Percentiles rank a stretch among this genome's conserved stretches.
phyloP scores from a whole-genome alignment of 2,888 invertebrate genomes.

The Steinernema hermaphroditum region DNA sequence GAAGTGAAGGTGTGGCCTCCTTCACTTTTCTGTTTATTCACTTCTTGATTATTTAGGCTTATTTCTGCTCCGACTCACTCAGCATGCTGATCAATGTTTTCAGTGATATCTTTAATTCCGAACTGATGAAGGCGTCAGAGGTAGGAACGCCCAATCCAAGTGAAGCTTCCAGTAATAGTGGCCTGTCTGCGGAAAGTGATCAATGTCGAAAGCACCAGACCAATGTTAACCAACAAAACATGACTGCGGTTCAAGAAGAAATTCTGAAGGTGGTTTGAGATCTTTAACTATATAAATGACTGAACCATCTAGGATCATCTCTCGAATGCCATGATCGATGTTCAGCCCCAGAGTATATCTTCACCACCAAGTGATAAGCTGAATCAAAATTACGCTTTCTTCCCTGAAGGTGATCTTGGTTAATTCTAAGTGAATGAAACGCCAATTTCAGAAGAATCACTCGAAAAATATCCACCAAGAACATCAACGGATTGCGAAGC shows the following conservation, averaged over 20 bases:
- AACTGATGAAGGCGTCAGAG: not conserved
- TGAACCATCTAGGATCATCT: not conserved
- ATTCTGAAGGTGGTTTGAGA: not conserved
- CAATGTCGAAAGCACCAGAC: not conserved
- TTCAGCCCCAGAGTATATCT: not conserved
- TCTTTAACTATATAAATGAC: too few relatives aligned
- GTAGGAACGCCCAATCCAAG: not conserved
- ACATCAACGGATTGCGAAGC: conserved; percentile 16
- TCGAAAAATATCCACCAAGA: conserved; percentile 13
- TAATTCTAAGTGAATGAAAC: not conserved
- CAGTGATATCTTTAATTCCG: conserved; percentile 11
- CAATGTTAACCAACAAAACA: not conserved
- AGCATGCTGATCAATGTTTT: conserved; percentile 16
- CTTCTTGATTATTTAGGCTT: not conserved
- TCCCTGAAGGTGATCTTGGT: not conserved
- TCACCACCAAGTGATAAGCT: not conserved
- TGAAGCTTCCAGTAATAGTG: not conserved
- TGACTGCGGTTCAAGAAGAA: conserved; percentile 15
- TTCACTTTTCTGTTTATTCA: too few relatives aligned
- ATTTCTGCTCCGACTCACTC: conserved; percentile 11
- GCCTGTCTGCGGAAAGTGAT: too few relatives aligned
- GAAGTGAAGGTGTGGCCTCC: not conserved
- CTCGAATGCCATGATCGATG: conserved; percentile 13
- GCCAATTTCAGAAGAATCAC: not conserved
- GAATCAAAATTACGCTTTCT: conserved; percentile 22